These are phyloP conservation scores for Yponomeuta cagnagella DNA, from an alignment of 2,888 invertebrate species.

Conservation along the genomic window DNA sequence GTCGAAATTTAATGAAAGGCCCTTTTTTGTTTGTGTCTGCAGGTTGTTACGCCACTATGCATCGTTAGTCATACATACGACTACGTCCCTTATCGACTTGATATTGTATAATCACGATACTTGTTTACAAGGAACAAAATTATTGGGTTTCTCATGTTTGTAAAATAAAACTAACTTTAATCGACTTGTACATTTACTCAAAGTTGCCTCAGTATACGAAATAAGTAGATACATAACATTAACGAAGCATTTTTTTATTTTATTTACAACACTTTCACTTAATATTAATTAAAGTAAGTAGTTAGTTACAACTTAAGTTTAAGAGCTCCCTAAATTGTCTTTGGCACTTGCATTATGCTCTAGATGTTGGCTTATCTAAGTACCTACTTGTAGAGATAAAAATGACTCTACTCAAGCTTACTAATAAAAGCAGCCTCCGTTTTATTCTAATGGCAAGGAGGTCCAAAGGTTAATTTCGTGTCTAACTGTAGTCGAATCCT, in stretches of 20 bases:
- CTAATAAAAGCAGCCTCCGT: not conserved
- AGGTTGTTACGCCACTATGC: too few relatives aligned
- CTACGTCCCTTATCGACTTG: too few relatives aligned
- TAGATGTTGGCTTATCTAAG: constrained; percentile 25
- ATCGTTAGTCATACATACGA: too few relatives aligned
- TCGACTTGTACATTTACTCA: constrained; percentile 41
- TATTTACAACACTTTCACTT: constrained; percentile 40
- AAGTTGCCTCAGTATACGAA: constrained; percentile 52
- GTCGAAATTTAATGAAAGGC: too few relatives aligned
- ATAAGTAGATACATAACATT: constrained; percentile 45
- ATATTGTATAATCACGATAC: too few relatives aligned
- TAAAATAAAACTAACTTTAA: not conserved
- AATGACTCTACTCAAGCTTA: not conserved
- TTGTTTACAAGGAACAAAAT: not conserved
- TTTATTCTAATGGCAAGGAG: not conserved
- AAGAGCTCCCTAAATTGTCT: constrained; percentile 66
- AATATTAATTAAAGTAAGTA: constrained; percentile 25
- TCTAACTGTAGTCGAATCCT: not conserved
- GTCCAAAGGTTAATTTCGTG: not conserved
- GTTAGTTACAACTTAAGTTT: constrained; percentile 44
- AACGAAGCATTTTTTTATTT: constrained; percentile 35
- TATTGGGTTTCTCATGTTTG: not conserved
- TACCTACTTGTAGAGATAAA: not conserved
- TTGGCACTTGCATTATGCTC: constrained; percentile 65
- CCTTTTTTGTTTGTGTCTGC: too few relatives aligned